Conservation (phyloP, 2,113 vertebrate genomes). For the Datnioides undecimradiatus region DNA sequence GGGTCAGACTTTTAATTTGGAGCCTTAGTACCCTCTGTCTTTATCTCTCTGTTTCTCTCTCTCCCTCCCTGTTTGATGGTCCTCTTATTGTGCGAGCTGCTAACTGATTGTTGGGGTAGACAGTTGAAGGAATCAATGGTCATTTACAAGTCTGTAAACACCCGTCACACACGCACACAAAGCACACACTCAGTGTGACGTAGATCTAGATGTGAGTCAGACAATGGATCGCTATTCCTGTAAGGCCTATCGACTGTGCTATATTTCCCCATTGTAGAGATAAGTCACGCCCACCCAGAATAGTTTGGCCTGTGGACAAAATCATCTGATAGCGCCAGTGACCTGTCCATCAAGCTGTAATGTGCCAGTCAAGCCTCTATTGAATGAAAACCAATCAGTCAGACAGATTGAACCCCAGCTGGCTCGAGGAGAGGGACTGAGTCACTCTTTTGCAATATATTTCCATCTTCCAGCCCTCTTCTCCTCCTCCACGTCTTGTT, state of each 20-base stretch:
- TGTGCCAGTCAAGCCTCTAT: constrained; percentile 24
- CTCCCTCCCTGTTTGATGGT: constrained; percentile 13
- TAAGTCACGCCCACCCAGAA: constrained; percentile 57
- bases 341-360: constrained; percentile 42
- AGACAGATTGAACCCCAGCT: constrained; percentile 25
- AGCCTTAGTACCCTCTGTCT: background rate
- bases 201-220: constrained; percentile 51
- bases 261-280: constrained; percentile 39
- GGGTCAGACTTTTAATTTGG: constrained; percentile 34
- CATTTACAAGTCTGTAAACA: constrained; percentile 70
- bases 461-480: background rate
- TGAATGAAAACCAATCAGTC: constrained; percentile 30
- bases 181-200: constrained; percentile 11
- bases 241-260: constrained; percentile 35
- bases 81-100: constrained; percentile 23
- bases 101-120: constrained; percentile 56
- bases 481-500: background rate
- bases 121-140: constrained; percentile 64
- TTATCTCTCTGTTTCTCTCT: constrained; percentile 12
- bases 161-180: constrained; percentile 23
- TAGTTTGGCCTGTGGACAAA: constrained; percentile 23
- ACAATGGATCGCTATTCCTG: constrained; percentile 36
- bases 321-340: constrained; percentile 43
- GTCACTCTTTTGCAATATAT: constrained; percentile 26
- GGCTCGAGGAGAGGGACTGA: constrained; percentile 24